phyloP scores from a whole-genome alignment of 2,888 invertebrate genomes.

The Harmothoe impar region DNA sequence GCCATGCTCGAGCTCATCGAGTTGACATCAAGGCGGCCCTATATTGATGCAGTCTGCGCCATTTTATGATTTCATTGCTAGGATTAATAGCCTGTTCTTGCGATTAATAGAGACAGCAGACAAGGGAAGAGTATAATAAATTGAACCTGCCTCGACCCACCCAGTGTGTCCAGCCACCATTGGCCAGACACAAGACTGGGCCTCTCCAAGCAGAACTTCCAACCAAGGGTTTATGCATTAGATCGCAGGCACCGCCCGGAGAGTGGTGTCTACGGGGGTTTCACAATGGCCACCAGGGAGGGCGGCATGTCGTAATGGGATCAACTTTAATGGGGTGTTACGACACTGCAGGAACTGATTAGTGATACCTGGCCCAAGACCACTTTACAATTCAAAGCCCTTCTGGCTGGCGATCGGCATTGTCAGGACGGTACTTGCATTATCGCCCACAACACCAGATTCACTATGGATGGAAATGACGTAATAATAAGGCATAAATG shows the following conservation, averaged over 20 bases:
- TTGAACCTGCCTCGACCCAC: background rate
- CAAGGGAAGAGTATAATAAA: slow-evolving; percentile 9
- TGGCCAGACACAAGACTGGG: background rate
- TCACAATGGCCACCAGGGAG: background rate
- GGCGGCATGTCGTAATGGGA: slow-evolving; percentile 51
- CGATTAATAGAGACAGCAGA: background rate
- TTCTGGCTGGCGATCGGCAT: background rate
- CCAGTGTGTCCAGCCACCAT: background rate
- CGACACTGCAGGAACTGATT: slow-evolving; percentile 33
- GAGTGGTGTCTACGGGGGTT: background rate
- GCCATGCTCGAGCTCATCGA: background rate
- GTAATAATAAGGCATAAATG: background rate
- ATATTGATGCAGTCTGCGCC: background rate
- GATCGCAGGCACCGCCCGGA: background rate
- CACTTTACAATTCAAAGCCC: slow-evolving; percentile 3
- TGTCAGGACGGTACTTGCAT: background rate
- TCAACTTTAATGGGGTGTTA: slow-evolving; percentile 46
- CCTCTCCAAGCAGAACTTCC: slow-evolving; percentile 26
- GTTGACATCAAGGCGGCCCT: background rate
- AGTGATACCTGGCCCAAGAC: background rate
- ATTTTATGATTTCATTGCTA: background rate
- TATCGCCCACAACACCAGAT: slow-evolving; percentile 1
- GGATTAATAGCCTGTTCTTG: background rate
- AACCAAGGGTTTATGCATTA: background rate
- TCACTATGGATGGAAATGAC: background rate